phyloP scores from a whole-genome alignment of 2,888 invertebrate species.

The Kuschelorhynchus macadamiae region DNA sequence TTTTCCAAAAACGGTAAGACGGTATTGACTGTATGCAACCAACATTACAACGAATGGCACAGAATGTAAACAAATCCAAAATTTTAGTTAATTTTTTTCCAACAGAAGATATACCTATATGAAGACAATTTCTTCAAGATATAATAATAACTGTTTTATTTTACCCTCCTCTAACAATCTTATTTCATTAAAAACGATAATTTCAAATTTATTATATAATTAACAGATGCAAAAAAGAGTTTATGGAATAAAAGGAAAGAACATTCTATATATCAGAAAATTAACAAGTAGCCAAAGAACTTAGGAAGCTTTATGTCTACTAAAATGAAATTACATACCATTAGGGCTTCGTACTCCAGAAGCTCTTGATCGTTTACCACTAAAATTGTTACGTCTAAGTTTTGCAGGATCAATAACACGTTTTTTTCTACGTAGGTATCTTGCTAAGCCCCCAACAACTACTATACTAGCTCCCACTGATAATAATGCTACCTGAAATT shows the following conservation, averaged over 20 bases:
- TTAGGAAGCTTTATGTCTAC: background rate
- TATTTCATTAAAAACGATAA: too few species aligned
- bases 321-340: conserved; percentile 64
- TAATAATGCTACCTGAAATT: conserved; percentile 77
- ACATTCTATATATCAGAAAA: too few species aligned
- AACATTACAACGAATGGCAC: background rate
- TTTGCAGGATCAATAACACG: conserved; percentile 75
- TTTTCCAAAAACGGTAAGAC: too few species aligned
- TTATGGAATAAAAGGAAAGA: too few species aligned
- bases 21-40: background rate
- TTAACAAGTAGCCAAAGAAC: background rate
- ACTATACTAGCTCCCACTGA: conserved; percentile 85
- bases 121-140: too few species aligned
- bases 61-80: conserved; percentile 1
- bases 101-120: too few species aligned
- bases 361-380: conserved; percentile 74
- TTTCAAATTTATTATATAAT: too few species aligned
- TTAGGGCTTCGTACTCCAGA: conserved; percentile 80
- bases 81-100: too few species aligned
- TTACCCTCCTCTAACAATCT: too few species aligned
- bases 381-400: conserved; percentile 71
- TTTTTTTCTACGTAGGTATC: conserved; percentile 82
- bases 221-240: too few species aligned
- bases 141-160: too few species aligned
- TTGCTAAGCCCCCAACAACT: conserved; percentile 86